Conservation (phyloP, 2,888 invertebrate genomes). For the Athalia cordata region DNA sequence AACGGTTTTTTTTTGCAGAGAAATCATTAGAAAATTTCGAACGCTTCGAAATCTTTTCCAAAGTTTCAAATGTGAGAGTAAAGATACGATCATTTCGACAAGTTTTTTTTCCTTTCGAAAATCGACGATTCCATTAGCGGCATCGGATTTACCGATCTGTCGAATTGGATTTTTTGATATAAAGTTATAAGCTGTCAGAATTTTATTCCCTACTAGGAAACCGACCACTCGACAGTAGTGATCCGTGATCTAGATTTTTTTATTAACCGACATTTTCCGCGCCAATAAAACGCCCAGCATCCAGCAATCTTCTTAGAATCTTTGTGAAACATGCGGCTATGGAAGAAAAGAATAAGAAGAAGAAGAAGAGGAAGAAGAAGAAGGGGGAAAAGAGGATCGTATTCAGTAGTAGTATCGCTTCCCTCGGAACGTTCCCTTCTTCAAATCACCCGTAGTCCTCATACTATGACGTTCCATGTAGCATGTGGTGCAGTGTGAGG, state of each 20-base stretch:
- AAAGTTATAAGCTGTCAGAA: too few relatives aligned
- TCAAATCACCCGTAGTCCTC: slow-evolving; percentile 20
- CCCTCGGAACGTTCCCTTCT: neutral
- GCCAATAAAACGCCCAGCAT: slow-evolving; percentile 71
- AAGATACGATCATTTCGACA: too few relatives aligned
- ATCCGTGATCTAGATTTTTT: slow-evolving; percentile 68
- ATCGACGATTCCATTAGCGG: too few relatives aligned
- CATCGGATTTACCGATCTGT: too few relatives aligned
- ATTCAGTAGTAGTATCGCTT: slow-evolving; percentile 17
- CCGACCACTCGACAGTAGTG: neutral
- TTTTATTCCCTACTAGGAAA: too few relatives aligned
- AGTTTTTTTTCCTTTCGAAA: too few relatives aligned
- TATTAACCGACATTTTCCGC: slow-evolving; percentile 73
- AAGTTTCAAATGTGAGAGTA: too few relatives aligned
- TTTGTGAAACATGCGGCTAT: slow-evolving; percentile 72
- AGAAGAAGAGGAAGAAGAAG: neutral
- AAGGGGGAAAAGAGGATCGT: neutral
- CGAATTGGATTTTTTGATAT: too few relatives aligned
- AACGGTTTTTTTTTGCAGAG: too few relatives aligned
- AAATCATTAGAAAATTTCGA: too few relatives aligned
- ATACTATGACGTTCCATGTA: slow-evolving; percentile 9
- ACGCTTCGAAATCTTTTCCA: too few relatives aligned
- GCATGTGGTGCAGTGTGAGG: neutral
- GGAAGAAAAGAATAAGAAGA: slow-evolving; percentile 50
- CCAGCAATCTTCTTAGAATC: slow-evolving; percentile 73